A percentile compares a stretch with the other conserved stretches of the same genome.
Evolutionary conservation across 2,113 vertebrate species (phyloP).

Genomic region (Neomonachus schauinslandi): DNA sequence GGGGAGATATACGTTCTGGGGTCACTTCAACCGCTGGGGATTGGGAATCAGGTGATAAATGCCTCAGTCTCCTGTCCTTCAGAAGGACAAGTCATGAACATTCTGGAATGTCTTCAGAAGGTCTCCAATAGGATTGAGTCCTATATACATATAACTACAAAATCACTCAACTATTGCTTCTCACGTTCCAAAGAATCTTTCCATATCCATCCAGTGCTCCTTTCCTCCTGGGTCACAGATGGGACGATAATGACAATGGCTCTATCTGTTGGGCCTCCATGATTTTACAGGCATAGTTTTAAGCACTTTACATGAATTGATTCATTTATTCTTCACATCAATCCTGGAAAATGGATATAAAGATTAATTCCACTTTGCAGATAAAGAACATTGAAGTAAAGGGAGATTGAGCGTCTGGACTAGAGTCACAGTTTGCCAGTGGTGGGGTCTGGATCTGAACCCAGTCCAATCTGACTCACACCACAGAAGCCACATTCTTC

Average conservation of each 20-base stretch:
- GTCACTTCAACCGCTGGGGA: not conserved
- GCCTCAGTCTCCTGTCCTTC: not conserved
- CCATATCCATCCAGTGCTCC: not conserved
- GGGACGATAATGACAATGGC: not conserved
- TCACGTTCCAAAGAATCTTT: not conserved
- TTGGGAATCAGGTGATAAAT: not conserved
- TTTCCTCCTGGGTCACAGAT: not conserved
- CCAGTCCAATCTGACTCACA: not conserved
- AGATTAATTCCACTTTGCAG: not conserved
- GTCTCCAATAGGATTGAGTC: not conserved
- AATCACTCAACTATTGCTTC: not conserved
- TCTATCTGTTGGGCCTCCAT: no score
- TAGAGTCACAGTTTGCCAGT: rapidly evolving
- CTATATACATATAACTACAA: not conserved
- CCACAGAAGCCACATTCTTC: no score
- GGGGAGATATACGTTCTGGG: not conserved
- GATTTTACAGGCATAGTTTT: not conserved
- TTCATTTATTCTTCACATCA: not conserved
- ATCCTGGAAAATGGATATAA: no score
- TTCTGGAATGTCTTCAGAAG: not conserved
- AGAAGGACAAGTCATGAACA: not conserved
- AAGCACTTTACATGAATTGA: not conserved
- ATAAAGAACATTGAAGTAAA: not conserved
- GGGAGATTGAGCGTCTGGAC: not conserved
- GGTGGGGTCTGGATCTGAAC: not conserved